These are phyloP conservation scores for Symphodus melops DNA, from an alignment of 2,113 vertebrate genomes.

Conservation along the genomic window DNA sequence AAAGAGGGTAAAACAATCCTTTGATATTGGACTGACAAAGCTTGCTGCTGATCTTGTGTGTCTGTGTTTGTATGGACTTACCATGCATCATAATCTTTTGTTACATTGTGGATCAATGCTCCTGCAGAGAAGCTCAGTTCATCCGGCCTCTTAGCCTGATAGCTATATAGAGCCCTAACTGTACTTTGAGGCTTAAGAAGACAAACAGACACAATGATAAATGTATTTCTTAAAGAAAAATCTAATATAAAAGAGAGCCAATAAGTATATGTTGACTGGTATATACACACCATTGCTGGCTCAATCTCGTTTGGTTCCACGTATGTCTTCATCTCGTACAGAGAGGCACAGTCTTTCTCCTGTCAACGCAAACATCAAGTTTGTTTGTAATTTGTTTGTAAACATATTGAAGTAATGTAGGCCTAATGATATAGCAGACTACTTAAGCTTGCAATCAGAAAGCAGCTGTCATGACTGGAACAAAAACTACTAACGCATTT, in stretches of 20 bases:
- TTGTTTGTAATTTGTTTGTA: background rate
- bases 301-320: conserved; percentile 95
- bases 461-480: too few relatives aligned
- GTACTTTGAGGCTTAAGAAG: conserved; percentile 88
- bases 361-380: conserved; percentile 53
- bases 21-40: conserved; percentile 23
- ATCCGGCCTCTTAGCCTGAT: conserved; percentile 87
- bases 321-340: conserved; percentile 91
- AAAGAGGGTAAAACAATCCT: too few relatives aligned
- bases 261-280: background rate
- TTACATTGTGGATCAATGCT: conserved; percentile 93
- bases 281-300: conserved; percentile 85
- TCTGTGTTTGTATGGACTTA: conserved; percentile 75
- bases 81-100: conserved; percentile 90
- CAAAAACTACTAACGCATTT: too few relatives aligned
- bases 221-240: too few relatives aligned
- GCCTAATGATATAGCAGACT: too few relatives aligned
- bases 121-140: conserved; percentile 92
- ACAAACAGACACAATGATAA: conserved; percentile 27
- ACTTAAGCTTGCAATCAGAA: too few relatives aligned
- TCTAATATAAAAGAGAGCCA: too few relatives aligned
- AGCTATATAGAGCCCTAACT: conserved; percentile 91
- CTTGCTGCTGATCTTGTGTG: background rate
- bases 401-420: background rate
- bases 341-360: conserved; percentile 88